Evolutionary conservation across 35 echinoderm and acorn worm genomes (phyloP), one percentile per base, ranked within the genome.

Genomic region (Nesometra sesokonis): DNA sequence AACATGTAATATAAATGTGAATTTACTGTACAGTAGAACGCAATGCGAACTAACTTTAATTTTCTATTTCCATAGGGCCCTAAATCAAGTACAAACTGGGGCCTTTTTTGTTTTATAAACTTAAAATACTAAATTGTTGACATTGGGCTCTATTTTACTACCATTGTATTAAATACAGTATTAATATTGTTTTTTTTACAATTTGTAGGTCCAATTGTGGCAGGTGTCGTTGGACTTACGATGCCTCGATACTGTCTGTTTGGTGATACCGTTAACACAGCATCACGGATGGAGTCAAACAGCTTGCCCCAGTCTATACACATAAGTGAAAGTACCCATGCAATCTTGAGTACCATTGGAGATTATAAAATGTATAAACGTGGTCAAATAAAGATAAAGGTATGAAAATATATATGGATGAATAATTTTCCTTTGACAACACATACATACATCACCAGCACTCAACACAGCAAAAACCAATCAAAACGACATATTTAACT

Each of bases 201-300:
- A 30, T 80, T 31, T 32, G 13, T n/a, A 93, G 95, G 89, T 0
- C 87, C 95, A 0, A 92, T 98, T 19, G 82, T 79, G 82, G 95
- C 95, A 34, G 93, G 93, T 82, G 95, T 98, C 0, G 92, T 98
- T 17, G 95, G 95, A 17, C 33, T 94, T 11, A 98, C 92, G 34
- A 98, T 98, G 95, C 95, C 95, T 0, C 87, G 95, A 29, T 98
- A 94, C 85, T 98, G 95, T 94, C 88, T 98, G 13, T 98, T 98
- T 86, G 95, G 95, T 46, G 95, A 97, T 38, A 94, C 95, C 4
- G 95, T 93, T 29, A 98, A 98, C 80, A 98, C 95, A 0, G 95
- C 95, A 47, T 93, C 92, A 0, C 86, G 95, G 34, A 98, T 98
- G 95, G 95, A 98, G 90, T 98, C 95, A 3, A 91, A 98, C 38